These are phyloP conservation scores for Rhea pennata DNA, from an alignment of 2,113 vertebrate genomes.

Conservation along the genomic window DNA sequence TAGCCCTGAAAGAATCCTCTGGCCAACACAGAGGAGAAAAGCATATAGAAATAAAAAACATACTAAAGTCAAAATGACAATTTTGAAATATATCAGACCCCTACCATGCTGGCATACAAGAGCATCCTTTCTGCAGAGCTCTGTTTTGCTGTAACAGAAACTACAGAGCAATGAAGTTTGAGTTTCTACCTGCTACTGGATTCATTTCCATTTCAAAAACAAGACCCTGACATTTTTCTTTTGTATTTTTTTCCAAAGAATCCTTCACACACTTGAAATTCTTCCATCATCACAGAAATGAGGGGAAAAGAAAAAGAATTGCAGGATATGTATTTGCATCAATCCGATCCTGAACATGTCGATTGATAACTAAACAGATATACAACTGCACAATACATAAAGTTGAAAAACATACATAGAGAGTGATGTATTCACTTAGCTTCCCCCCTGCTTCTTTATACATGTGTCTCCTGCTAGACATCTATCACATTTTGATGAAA, in stretches of 20 bases:
- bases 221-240: background rate
- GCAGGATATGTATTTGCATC: background rate
- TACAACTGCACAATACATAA: background rate
- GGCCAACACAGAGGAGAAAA: background rate
- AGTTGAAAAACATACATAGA: background rate
- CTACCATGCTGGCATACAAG: background rate
- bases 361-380: background rate
- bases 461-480: background rate
- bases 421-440: background rate
- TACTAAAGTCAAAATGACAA: background rate
- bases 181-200: background rate
- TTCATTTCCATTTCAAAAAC: constrained; percentile 48
- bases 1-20: background rate
- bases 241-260: background rate
- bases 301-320: background rate
- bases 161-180: background rate
- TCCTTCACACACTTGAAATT: background rate
- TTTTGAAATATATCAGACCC: background rate
- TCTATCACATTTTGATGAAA: constrained; percentile 26
- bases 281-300: background rate
- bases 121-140: background rate
- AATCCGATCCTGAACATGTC: background rate
- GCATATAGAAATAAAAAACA: background rate
- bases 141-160: background rate
- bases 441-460: background rate